Evolutionary conservation across 2,113 vertebrate species (phyloP), one percentile per base, ranked within the genome.

Genomic region (Xenopus laevis): DNA sequence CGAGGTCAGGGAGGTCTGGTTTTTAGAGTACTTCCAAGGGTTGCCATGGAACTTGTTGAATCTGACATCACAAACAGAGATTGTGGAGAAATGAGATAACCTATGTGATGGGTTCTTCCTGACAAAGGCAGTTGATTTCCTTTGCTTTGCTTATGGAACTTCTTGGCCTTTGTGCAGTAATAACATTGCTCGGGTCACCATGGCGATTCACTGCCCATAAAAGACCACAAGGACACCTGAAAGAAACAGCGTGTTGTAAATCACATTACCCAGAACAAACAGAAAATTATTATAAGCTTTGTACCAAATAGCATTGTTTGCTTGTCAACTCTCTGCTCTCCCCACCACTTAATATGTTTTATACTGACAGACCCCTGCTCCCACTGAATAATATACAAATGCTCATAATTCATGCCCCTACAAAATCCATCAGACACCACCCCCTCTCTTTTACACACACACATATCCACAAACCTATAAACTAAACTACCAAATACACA

Each of bases 11-110:
- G 46, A 75, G 73, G 73, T 75, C 58, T 53, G 58, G n/a, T 53
- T 13, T 53, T 59, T n/a, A 44, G 65, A 60, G 27, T 59, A 75
- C 73, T 75, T 75, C 46, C 9, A 23, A 50, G 65, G 58, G 65
- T 75, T 75, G 73, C 73, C 61, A 75, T 68, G 73, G 73, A 75
- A 75, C 65, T 75, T 68, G 72, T 63, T 75, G 73, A 69, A 63
- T 75, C 15, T 75, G 65, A 75, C 58, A 68, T 63, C 52, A 45
- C 73, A 69, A 65, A 62, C 65, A 44, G 58, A 68, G 47, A 68
- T 63, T 69, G 73, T 69, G 57, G 58, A 68, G 65, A 68, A 68
- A 75, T 63, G 58, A 69, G 73, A 69, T 62, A 75, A 69, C 58
- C 58, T 44, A 15, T 53, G 13, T 53, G 46, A 75, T 61, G 46